Conservation (phyloP, 2,113 vertebrate species). For the Mola mola region DNA sequence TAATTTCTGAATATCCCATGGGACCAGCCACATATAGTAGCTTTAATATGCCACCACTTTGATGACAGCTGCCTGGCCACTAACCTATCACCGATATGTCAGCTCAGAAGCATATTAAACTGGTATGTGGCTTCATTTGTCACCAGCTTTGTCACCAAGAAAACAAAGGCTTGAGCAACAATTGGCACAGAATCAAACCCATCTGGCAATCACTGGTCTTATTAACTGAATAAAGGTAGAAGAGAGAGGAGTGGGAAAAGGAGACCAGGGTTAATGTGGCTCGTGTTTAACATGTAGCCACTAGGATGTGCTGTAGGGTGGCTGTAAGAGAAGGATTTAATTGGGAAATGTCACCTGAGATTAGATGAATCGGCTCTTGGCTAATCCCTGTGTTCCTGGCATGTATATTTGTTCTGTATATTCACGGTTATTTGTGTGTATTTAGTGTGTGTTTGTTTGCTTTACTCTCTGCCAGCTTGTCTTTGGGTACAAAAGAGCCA, state of each 20-base stretch:
- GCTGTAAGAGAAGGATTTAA: slow-evolving; percentile 29
- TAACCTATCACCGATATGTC: neutral
- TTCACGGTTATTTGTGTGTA: slow-evolving; percentile 24
- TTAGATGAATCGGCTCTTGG: slow-evolving; percentile 74
- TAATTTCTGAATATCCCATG: slow-evolving; percentile 9
- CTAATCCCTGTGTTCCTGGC: slow-evolving; percentile 71
- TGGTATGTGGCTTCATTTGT: slow-evolving; percentile 10
- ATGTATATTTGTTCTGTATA: slow-evolving; percentile 51
- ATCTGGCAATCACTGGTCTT: slow-evolving; percentile 10
- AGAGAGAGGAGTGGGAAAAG: neutral
- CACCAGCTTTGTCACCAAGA: slow-evolving; percentile 23
- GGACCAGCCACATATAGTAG: neutral
- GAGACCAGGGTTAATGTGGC: neutral
- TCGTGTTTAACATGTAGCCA: slow-evolving; percentile 23
- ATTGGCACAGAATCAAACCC: slow-evolving; percentile 18
- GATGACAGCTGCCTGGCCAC: neutral
- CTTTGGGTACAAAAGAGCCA: slow-evolving; percentile 25
- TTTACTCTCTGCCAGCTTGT: slow-evolving; percentile 1
- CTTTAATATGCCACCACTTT: slow-evolving; percentile 1
- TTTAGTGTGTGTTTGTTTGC: slow-evolving; percentile 20
- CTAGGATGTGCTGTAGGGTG: slow-evolving; percentile 45
- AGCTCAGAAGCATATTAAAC: neutral
- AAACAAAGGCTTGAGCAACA: slow-evolving; percentile 17
- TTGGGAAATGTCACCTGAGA: slow-evolving; percentile 77
- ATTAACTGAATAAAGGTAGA: slow-evolving; percentile 24